These are phyloP conservation scores for Enteromius treurensis DNA, from an alignment of 2,797 vertebrate species.

Conservation along the genomic window DNA sequence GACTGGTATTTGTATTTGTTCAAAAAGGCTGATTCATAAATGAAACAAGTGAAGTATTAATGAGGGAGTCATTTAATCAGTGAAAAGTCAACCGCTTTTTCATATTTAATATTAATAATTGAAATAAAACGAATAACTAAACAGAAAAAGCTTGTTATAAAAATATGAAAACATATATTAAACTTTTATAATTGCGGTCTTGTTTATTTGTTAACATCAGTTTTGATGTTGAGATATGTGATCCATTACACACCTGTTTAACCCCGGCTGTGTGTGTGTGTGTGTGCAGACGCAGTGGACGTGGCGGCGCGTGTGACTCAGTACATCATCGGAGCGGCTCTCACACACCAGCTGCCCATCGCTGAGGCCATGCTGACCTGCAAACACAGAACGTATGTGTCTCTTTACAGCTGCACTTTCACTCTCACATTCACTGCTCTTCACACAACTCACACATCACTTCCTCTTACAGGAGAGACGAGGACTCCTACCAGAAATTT, in stretches of 20 bases:
- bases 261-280: background rate
- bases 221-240: background rate
- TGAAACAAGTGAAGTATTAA: too few species aligned
- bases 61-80: too few species aligned
- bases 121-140: too few species aligned
- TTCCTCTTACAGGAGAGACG: constrained; percentile 80
- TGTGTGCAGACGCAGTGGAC: constrained; percentile 84
- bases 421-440: too few species aligned
- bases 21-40: too few species aligned
- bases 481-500: constrained; percentile 94
- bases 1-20: too few species aligned
- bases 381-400: constrained; percentile 88
- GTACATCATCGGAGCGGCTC: constrained; percentile 86
- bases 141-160: too few species aligned
- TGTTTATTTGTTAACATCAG: background rate
- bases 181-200: background rate
- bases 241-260: background rate
- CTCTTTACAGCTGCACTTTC: background rate
- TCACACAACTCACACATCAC: too few species aligned
- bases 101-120: too few species aligned
- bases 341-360: constrained; percentile 95
- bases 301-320: constrained; percentile 87
- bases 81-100: too few species aligned
- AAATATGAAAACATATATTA: too few species aligned
- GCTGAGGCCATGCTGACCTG: constrained; percentile 98